These are phyloP conservation scores for Subacronicta megacephala DNA, from an alignment of 2,888 invertebrate genomes.

Conservation along the genomic window DNA sequence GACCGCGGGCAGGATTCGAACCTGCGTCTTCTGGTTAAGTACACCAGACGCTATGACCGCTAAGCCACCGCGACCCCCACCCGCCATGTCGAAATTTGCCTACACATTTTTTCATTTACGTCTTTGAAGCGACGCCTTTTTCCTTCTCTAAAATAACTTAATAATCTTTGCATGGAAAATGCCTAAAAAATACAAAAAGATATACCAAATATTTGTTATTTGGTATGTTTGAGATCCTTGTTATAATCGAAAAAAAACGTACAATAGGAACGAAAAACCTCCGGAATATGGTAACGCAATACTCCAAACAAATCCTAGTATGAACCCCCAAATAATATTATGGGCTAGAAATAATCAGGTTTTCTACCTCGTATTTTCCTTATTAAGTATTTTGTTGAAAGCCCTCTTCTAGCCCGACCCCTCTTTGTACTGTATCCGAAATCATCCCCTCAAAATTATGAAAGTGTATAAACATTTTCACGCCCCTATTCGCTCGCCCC, in stretches of 20 bases:
- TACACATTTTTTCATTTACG: too few species aligned
- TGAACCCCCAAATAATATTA: conserved; percentile 69
- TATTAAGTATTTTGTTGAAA: conserved; percentile 86
- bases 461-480: conserved; percentile 89
- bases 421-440: conserved; percentile 80
- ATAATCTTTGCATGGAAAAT: background rate
- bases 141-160: too few species aligned
- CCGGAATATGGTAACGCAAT: conserved; percentile 66
- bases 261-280: conserved; percentile 29
- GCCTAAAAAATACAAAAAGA: conserved; percentile 10
- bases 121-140: too few species aligned
- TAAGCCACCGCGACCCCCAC: too few species aligned
- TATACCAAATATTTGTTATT: conserved; percentile 10
- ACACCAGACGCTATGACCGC: too few species aligned
- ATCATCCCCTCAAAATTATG: conserved; percentile 88
- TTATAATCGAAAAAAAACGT: conserved; percentile 27
- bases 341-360: conserved; percentile 75
- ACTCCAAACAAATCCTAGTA: conserved; percentile 65
- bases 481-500: conserved; percentile 79
- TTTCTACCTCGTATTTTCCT: conserved; percentile 83
- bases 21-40: too few species aligned
- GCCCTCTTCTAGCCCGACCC: conserved; percentile 76
- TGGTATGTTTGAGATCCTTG: background rate
- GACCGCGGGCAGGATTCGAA: too few species aligned
- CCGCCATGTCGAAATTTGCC: too few species aligned